Evolutionary conservation across 2,113 vertebrate species (phyloP).

Genomic region (Trogon melanurus): DNA sequence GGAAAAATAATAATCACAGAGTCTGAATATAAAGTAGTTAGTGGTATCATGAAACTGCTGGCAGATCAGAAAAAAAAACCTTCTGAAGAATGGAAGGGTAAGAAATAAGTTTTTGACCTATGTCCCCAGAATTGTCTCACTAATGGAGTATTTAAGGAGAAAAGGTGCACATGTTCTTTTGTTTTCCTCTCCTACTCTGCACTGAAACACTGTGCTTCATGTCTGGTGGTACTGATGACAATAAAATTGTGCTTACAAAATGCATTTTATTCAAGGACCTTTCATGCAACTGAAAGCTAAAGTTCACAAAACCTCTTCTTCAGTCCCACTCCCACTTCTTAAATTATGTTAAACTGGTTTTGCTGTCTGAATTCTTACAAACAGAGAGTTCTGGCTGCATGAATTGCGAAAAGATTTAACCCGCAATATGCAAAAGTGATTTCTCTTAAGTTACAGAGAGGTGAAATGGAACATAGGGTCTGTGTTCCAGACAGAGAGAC

Average conservation of each 20-base stretch:
- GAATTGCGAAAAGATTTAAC: neutral
- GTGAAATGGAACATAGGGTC: neutral
- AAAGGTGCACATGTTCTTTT: neutral
- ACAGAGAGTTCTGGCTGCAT: neutral
- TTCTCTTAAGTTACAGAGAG: neutral
- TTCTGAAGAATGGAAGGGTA: neutral
- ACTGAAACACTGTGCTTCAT: neutral
- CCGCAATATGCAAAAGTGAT: neutral
- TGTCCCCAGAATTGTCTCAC: neutral
- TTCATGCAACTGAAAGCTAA: neutral
- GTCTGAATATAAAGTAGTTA: neutral
- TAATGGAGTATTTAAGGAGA: neutral
- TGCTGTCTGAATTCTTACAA: neutral
- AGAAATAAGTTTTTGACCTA: neutral
- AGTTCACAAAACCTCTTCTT: neutral
- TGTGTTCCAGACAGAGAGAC: neutral
- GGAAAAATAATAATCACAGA: conserved; percentile 21
- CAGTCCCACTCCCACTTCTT: neutral
- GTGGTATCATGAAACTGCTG: neutral
- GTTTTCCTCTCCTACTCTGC: neutral
- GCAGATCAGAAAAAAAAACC: conserved; percentile 25
- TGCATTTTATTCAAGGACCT: neutral
- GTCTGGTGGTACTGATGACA: neutral
- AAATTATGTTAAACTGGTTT: neutral
- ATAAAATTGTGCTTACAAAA: neutral